These are phyloP conservation scores for Augiades crinisus DNA, from an alignment of 2,888 invertebrate species.

Conservation along the genomic window DNA sequence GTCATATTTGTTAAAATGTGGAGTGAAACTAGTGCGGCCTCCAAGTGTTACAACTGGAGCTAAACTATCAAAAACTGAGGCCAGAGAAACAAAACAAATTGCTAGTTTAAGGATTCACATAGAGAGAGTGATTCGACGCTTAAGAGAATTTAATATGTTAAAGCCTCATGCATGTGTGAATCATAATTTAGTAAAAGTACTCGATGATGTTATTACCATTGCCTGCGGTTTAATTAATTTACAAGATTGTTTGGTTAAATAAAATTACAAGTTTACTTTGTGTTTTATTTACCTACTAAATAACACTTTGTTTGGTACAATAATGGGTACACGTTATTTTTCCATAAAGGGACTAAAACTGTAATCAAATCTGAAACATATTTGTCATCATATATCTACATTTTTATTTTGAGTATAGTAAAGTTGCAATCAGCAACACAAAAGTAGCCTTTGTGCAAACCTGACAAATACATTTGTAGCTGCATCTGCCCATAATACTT, in stretches of 20 bases:
- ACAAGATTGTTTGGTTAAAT: slow-evolving; percentile 24
- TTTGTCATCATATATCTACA: slow-evolving; percentile 3
- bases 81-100: slow-evolving; percentile 34
- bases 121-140: slow-evolving; percentile 33
- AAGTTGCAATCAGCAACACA: slow-evolving; percentile 24
- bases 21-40: slow-evolving; percentile 28
- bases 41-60: slow-evolving; percentile 29
- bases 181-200: slow-evolving; percentile 22
- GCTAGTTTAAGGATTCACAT: slow-evolving; percentile 35
- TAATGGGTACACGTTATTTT: slow-evolving; percentile 6
- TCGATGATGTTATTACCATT: slow-evolving; percentile 27
- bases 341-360: slow-evolving; percentile 1
- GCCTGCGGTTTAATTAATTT: slow-evolving; percentile 33
- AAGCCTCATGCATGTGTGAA: slow-evolving; percentile 33
- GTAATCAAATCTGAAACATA: slow-evolving; percentile 5
- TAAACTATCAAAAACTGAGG: slow-evolving; percentile 31
- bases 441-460: slow-evolving; percentile 17
- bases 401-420: slow-evolving; percentile 15
- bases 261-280: background rate
- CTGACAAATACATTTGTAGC: slow-evolving; percentile 30
- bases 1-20: too few relatives aligned
- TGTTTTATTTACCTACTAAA: background rate
- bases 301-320: slow-evolving; percentile 12
- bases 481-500: slow-evolving; percentile 30
- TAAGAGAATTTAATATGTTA: slow-evolving; percentile 34